A percentile compares a stretch with the other conserved stretches of the same genome.
phyloP scores from a whole-genome alignment of 2,888 invertebrate genomes.

The Watsonalla binaria region DNA sequence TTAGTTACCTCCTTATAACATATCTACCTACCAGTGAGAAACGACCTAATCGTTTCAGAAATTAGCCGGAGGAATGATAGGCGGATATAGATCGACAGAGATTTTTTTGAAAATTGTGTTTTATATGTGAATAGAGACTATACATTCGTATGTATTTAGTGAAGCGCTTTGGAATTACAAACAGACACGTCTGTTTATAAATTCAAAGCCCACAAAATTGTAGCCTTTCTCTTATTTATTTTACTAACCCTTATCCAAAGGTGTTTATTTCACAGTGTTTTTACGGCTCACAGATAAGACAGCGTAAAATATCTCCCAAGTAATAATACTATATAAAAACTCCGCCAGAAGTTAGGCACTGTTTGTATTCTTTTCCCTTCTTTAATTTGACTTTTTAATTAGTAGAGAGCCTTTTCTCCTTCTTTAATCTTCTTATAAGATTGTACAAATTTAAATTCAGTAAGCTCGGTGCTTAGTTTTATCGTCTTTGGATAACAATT shows the following conservation, averaged over 20 bases:
- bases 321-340: constrained; percentile 7
- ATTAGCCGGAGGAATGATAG: no score
- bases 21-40: no score
- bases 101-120: no score
- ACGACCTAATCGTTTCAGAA: no score
- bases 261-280: neutral
- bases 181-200: neutral
- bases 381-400: constrained; percentile 71
- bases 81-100: no score
- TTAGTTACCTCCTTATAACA: no score
- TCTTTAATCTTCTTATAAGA: constrained; percentile 66
- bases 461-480: constrained; percentile 46
- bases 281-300: neutral
- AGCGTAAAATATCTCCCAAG: constrained; percentile 2
- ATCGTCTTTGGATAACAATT: constrained; percentile 42
- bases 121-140: no score
- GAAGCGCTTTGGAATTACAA: no score
- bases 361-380: constrained; percentile 38
- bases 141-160: no score
- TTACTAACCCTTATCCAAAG: neutral
- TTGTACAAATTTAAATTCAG: constrained; percentile 64
- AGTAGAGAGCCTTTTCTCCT: constrained; percentile 47
- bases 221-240: neutral
- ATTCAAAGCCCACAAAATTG: neutral
- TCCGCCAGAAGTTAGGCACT: constrained; percentile 13